Percentiles rank a stretch among this genome's conserved stretches.
Conservation (phyloP, 2,888 invertebrate species). For the Sphaeridia pumilis region DNA sequence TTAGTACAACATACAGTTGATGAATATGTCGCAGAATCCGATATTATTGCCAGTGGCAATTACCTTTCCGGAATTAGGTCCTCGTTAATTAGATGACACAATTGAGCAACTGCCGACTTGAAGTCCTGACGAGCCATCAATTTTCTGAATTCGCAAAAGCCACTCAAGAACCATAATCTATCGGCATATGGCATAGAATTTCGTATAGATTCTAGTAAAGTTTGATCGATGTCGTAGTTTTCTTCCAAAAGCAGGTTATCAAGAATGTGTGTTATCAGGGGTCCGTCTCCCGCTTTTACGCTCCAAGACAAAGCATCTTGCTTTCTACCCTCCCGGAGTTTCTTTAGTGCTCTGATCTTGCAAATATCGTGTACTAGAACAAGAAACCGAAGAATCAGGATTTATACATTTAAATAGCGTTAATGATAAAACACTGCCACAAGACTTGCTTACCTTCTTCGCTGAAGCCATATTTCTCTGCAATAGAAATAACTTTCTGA, state of each 20-base stretch:
- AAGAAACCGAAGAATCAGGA: too few relatives aligned
- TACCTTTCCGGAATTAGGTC: slow-evolving; percentile 32
- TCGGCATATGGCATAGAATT: slow-evolving; percentile 27
- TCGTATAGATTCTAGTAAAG: slow-evolving; percentile 25
- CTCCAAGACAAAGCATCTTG: slow-evolving; percentile 33
- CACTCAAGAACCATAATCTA: slow-evolving; percentile 26
- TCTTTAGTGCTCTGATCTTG: slow-evolving; percentile 21
- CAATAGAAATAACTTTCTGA: slow-evolving; percentile 63
- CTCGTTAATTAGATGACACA: slow-evolving; percentile 29
- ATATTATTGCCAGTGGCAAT: too few relatives aligned
- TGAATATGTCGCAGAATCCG: too few relatives aligned
- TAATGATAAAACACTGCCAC: too few relatives aligned
- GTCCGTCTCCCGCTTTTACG: slow-evolving; percentile 32
- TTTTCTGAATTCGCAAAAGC: slow-evolving; percentile 29
- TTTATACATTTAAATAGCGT: too few relatives aligned
- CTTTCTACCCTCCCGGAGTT: slow-evolving; percentile 20
- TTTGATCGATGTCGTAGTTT: slow-evolving; percentile 26
- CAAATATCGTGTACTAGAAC: slow-evolving; percentile 28
- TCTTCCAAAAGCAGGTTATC: slow-evolving; percentile 28
- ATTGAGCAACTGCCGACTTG: slow-evolving; percentile 17
- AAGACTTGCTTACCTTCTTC: slow-evolving; percentile 14
- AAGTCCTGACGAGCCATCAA: slow-evolving; percentile 22
- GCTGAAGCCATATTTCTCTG: slow-evolving; percentile 54
- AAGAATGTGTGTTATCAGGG: slow-evolving; percentile 28
- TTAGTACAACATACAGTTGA: too few relatives aligned